Conservation (phyloP, 2,113 vertebrate species). For the Stictonetta naevosa region DNA sequence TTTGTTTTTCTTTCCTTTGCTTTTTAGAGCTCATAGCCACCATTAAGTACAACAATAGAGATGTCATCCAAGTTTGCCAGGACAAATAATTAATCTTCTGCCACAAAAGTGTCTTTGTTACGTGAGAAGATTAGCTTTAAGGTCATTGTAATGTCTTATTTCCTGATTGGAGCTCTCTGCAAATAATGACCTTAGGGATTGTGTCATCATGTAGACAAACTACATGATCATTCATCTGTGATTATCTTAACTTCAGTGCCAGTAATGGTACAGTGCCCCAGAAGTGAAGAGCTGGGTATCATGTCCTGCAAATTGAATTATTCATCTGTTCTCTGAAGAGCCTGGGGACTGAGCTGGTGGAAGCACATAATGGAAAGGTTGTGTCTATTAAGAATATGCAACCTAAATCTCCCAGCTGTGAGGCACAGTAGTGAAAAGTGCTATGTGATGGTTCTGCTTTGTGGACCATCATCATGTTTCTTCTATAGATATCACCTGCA, state of each 20-base stretch:
- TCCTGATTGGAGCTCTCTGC: background rate
- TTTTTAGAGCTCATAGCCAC: background rate
- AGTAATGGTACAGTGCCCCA: background rate
- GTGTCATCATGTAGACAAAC: conserved; percentile 8
- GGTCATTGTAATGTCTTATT: background rate
- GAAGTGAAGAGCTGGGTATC: conserved; percentile 28
- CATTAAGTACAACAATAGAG: background rate
- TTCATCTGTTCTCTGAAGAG: conserved; percentile 3
- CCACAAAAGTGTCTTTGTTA: background rate
- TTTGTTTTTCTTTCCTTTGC: background rate
- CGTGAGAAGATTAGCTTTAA: conserved; percentile 13
- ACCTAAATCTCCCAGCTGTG: background rate
- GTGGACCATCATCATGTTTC: background rate
- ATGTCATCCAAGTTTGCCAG: conserved; percentile 10
- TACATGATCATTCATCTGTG: background rate
- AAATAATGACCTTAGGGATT: conserved; percentile 22
- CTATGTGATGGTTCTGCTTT: background rate
- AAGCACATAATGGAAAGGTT: conserved; percentile 18
- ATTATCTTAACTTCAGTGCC: conserved; percentile 7
- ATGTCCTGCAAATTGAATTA: conserved; percentile 53
- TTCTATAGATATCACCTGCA: background rate
- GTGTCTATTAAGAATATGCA: background rate
- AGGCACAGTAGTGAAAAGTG: background rate
- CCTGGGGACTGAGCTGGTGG: background rate
- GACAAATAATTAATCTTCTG: background rate